These are phyloP conservation scores for Conger conger DNA, from an alignment of 2,113 vertebrate species.

Conservation along the genomic window DNA sequence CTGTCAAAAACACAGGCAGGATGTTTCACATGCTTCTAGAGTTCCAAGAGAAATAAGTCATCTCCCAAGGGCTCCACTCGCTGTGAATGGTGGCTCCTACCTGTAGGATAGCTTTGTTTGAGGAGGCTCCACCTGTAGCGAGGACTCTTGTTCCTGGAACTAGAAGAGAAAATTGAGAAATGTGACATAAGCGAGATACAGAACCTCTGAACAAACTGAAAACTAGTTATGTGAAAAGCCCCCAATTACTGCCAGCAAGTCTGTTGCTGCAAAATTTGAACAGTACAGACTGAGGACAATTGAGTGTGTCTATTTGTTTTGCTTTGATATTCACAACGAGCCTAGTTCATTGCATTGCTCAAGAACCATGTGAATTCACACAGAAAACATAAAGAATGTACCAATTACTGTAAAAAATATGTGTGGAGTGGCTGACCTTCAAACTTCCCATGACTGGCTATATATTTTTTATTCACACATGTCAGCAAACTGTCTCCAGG, in stretches of 20 bases:
- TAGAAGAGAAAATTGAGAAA: constrained; percentile 56
- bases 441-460: not conserved
- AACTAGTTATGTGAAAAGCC: too few species aligned
- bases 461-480: not conserved
- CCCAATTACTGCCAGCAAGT: not conserved
- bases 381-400: too few species aligned
- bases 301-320: not conserved
- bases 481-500: too few species aligned
- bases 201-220: not conserved
- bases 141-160: constrained; percentile 83
- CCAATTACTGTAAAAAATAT: not conserved
- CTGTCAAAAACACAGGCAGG: not conserved
- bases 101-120: constrained; percentile 85
- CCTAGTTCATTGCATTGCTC: not conserved
- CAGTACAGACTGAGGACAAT: not conserved
- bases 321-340: not conserved
- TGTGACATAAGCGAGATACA: not conserved
- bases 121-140: constrained; percentile 91
- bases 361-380: not conserved
- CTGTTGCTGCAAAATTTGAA: not conserved
- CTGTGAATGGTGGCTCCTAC: constrained; percentile 66
- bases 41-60: not conserved
- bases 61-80: too few species aligned
- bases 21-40: not conserved
- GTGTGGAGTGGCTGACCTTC: not conserved